Conservation (phyloP, 1,140 invertebrate genomes). For the Eupeodes corollae region DNA sequence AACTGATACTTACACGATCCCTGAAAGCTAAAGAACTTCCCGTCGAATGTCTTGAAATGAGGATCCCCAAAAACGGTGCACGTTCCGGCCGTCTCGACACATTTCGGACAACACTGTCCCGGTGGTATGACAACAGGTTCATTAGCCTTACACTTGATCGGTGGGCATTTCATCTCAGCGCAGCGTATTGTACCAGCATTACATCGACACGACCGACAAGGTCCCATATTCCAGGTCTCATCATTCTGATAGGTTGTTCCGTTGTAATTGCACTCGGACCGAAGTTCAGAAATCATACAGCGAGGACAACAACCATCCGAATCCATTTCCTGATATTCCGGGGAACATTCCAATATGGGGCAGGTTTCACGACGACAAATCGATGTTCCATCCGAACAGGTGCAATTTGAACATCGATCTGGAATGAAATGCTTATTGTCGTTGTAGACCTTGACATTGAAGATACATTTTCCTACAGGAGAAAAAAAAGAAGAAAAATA, state of each 20-base stretch:
- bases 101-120: conserved; percentile 76
- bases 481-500: conserved; percentile 1
- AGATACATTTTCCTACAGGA: conserved; percentile 49
- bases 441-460: conserved; percentile 48
- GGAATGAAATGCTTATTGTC: conserved; percentile 37
- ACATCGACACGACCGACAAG: conserved; percentile 76
- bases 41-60: conserved; percentile 88
- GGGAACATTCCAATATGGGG: conserved; percentile 67
- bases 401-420: conserved; percentile 74
- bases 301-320: conserved; percentile 67
- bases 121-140: conserved; percentile 56
- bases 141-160: conserved; percentile 56
- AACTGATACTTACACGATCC: conserved; percentile 84
- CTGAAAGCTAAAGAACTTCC: conserved; percentile 82
- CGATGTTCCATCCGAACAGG: conserved; percentile 63
- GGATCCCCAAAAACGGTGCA: conserved; percentile 90
- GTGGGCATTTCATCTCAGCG: conserved; percentile 61
- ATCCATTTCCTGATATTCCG: conserved; percentile 50
- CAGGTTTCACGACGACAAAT: conserved; percentile 68
- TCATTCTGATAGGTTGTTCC: conserved; percentile 60
- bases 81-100: conserved; percentile 76
- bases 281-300: conserved; percentile 52
- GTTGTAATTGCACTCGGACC: conserved; percentile 50
- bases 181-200: conserved; percentile 67
- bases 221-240: conserved; percentile 72